Conservation (phyloP, 2,888 invertebrate species). For the Bhutanitis thaidina region DNA sequence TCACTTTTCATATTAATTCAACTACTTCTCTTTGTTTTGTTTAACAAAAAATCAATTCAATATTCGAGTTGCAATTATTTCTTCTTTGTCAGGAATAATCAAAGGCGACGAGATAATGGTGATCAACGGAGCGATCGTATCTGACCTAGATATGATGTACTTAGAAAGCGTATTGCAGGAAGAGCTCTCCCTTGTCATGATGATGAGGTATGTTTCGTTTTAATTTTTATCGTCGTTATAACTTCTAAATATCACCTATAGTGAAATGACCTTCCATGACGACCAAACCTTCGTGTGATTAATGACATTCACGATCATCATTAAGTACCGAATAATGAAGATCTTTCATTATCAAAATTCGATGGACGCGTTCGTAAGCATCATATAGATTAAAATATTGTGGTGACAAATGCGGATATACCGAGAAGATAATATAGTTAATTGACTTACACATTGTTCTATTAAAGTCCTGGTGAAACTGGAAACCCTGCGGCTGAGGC, state of each 20-base stretch:
- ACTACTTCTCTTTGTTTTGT: constrained; percentile 1
- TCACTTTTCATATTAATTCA: no score
- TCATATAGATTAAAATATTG: constrained; percentile 18
- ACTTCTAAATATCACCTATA: no score
- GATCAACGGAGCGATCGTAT: constrained; percentile 98
- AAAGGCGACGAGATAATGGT: constrained; percentile 99
- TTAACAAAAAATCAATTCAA: constrained; percentile 15
- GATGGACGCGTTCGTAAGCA: no score
- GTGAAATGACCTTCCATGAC: no score
- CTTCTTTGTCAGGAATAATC: constrained; percentile 89
- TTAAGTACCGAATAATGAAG: no score
- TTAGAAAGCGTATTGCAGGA: constrained; percentile 97
- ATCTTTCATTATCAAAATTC: no score
- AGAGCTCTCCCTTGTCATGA: constrained; percentile 95
- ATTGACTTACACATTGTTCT: constrained; percentile 4
- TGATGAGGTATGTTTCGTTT: constrained; percentile 87
- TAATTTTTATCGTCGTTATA: constrained; percentile 25
- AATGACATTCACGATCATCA: no score
- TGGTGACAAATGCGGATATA: neutral
- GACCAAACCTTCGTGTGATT: no score
- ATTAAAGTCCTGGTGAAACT: constrained; percentile 34
- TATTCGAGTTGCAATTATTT: constrained; percentile 23
- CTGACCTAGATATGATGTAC: constrained; percentile 99
- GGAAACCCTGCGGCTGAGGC: constrained; percentile 52
- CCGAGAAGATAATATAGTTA: constrained; percentile 1